A percentile compares a stretch with the other conserved stretches of the same genome.
Evolutionary conservation across 2,888 invertebrate species (phyloP).

Genomic region (Amiota mariae): DNA sequence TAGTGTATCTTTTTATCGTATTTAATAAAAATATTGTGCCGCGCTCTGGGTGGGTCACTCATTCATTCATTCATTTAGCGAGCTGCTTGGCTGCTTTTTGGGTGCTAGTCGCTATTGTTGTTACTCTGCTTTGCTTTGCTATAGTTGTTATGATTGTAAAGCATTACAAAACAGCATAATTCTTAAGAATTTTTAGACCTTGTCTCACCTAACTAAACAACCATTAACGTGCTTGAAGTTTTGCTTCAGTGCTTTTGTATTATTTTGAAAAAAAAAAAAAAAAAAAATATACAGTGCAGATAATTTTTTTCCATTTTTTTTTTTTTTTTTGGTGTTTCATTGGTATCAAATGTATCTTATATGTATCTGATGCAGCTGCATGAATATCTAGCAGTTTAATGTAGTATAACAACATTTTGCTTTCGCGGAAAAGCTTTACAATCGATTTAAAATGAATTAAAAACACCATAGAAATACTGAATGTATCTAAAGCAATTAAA

Average conservation of each 20-base stretch:
- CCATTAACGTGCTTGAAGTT: not conserved
- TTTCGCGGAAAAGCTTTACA: not conserved
- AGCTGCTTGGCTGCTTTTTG: constrained; percentile 11
- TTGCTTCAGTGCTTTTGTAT: constrained; percentile 25
- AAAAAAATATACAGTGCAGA: not conserved
- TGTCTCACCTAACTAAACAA: not conserved
- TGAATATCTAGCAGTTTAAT: not conserved
- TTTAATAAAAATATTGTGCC: not conserved
- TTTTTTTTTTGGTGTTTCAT: not conserved
- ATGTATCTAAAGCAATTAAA: not conserved
- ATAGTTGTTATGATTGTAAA: constrained; percentile 34
- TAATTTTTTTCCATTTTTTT: not conserved
- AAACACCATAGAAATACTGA: not conserved
- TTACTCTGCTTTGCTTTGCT: constrained; percentile 49
- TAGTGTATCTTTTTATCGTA: not conserved
- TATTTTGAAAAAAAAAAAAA: not conserved
- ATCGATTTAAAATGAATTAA: too few species aligned
- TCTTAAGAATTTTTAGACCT: constrained; percentile 21
- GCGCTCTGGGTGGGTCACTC: constrained; percentile 57
- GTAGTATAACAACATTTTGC: not conserved
- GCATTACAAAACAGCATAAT: not conserved
- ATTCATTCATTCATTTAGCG: constrained; percentile 14
- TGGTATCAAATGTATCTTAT: too few species aligned
- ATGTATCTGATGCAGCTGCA: not conserved
- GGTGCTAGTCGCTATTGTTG: constrained; percentile 19